Conservation (phyloP, 2,888 invertebrate genomes). For the Aradus depressus region DNA sequence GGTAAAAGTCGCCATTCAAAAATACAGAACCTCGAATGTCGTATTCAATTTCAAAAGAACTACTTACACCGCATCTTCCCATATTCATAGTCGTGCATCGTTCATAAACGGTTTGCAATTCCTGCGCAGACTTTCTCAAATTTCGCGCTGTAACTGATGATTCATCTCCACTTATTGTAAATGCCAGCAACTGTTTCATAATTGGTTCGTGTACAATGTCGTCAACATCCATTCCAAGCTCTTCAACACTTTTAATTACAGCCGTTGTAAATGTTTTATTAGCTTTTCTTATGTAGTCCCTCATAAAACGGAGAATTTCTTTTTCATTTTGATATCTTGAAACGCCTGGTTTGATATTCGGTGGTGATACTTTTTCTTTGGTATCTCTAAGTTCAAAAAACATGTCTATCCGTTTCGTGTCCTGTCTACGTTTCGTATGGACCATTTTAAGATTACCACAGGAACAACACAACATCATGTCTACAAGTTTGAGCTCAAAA, state of each 20-base stretch:
- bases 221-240: slow-evolving; percentile 3
- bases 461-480: slow-evolving; percentile 10
- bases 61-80: background rate
- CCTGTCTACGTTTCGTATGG: background rate
- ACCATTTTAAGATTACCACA: slow-evolving; percentile 11
- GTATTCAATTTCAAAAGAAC: slow-evolving; percentile 10
- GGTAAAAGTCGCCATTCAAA: background rate
- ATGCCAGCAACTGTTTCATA: slow-evolving; percentile 1
- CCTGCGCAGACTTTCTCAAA: slow-evolving; percentile 5
- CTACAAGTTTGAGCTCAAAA: slow-evolving; percentile 12
- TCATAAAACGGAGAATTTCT: slow-evolving; percentile 7
- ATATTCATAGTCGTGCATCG: slow-evolving; percentile 6
- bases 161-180: slow-evolving; percentile 9
- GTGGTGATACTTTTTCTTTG: background rate
- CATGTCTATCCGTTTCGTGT: slow-evolving; percentile 2
- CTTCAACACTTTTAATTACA: slow-evolving; percentile 5
- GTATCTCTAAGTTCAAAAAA: slow-evolving; percentile 3
- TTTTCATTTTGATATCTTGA: slow-evolving; percentile 8
- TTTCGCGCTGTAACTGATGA: slow-evolving; percentile 3
- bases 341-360: background rate
- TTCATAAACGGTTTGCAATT: slow-evolving; percentile 1
- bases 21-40: background rate
- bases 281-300: slow-evolving; percentile 8
- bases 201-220: slow-evolving; percentile 1
- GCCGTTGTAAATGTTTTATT: slow-evolving; percentile 1